Base-by-base conservation (phyloP, 2,797 vertebrate species). In the Scolopax bukidnonensis region DNA sequence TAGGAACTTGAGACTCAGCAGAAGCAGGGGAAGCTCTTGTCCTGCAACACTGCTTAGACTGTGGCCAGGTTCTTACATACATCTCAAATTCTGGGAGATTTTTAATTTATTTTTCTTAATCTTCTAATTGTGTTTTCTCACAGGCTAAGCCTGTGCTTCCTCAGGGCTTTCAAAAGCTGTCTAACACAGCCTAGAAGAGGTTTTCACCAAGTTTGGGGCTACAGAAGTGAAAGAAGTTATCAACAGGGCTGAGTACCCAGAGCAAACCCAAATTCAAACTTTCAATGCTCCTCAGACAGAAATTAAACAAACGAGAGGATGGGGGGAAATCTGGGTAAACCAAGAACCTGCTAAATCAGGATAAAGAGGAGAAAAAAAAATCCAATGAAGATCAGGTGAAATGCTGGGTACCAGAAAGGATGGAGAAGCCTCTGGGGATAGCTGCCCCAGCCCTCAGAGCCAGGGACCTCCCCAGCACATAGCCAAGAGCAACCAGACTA, bases 401-500 rank as follows among this genome's bases (percentile, higher is more conserved):
- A 48, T 14, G 2, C 16, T 65, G 54, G 17, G 16, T 15, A 32
- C 4, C 12, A 28, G 28, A 48, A 18, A 63, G 17, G 5, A 32
- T 24, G 7, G 23, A 61, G 16, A 51, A 89, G 7, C 4, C 8
- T 48, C 18, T 16, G 14, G 4, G 7, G 25, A 75, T 36, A 89
- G 21, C 8, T 84, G 24, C 17, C 32, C 9, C 38, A 48, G 12
- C 5, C 11, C 53, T 16, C 10, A 76, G 16, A 80, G 17, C 32
- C 17, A 73, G 21, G 10, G 45, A 0, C 5, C 20, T 19, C 17
- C 20, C 7, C 27, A 64, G 4, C 2, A 47, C 0, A 28, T 5
- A 75, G 4, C 17, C 23, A 64, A 33, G 17, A 78, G 41, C 30
- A 77, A 6, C 12, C 30, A 60, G 7, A 2, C 19, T 67, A 10